A percentile compares a stretch with the other conserved stretches of the same genome.
phyloP scores from a whole-genome alignment of 2,113 vertebrate species.

The Phaethornis superciliosus region DNA sequence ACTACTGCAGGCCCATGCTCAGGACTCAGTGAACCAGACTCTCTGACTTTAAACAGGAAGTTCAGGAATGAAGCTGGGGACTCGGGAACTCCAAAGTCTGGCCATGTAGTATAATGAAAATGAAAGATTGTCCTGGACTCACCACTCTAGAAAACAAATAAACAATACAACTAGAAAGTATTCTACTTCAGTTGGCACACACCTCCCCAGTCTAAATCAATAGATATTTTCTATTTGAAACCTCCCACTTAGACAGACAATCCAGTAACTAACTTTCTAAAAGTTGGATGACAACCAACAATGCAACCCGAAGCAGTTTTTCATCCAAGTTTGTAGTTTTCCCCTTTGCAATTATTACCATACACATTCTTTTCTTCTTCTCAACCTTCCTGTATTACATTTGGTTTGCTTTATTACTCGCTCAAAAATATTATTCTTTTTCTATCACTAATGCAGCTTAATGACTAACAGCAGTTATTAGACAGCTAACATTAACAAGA shows the following conservation, averaged over 20 bases:
- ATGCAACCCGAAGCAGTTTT: background rate
- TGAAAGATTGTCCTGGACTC: constrained; percentile 92
- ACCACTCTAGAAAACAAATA: constrained; percentile 80
- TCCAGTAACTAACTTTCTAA: background rate
- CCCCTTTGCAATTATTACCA: background rate
- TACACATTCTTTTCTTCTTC: rapidly evolving
- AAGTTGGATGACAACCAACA: background rate
- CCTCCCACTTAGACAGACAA: background rate
- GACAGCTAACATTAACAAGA: background rate
- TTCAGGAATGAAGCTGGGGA: constrained; percentile 97
- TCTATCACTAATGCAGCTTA: background rate
- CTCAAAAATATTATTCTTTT: background rate
- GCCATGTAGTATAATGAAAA: constrained; percentile 99
- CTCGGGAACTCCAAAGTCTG: constrained; percentile 98
- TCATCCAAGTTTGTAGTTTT: background rate
- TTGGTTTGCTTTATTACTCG: background rate
- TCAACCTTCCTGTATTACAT: background rate
- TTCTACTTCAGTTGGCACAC: background rate
- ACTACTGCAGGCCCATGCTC: constrained; percentile 89
- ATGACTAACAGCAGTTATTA: background rate
- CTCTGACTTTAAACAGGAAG: constrained; percentile 94
- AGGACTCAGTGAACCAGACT: constrained; percentile 86
- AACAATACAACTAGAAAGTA: background rate
- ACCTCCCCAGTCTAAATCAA: background rate
- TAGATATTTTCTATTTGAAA: background rate